phyloP scores from a whole-genome alignment of 2,113 vertebrate genomes.

The Nettapus auritus region DNA sequence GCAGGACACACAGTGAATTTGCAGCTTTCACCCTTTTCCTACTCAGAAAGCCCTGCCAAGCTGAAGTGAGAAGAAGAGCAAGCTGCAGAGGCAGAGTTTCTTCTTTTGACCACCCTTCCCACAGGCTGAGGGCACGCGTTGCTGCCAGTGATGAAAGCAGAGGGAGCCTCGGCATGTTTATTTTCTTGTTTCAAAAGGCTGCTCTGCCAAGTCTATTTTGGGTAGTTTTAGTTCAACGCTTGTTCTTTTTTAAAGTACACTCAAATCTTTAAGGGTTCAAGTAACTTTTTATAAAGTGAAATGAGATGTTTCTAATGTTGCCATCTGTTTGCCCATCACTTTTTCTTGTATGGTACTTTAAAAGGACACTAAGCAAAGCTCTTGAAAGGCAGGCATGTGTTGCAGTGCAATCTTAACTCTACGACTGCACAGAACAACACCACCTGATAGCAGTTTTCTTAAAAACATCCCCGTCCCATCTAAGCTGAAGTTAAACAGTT shows the following conservation, averaged over 20 bases:
- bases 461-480: neutral
- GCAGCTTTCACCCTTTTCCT: neutral
- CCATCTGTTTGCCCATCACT: neutral
- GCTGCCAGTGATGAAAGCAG: neutral
- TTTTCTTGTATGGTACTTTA: neutral
- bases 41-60: neutral
- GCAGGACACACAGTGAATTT: neutral
- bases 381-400: neutral
- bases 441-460: neutral
- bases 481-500: neutral
- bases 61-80: neutral
- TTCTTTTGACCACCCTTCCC: neutral
- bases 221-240: neutral
- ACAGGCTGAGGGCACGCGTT: neutral
- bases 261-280: neutral
- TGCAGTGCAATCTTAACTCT: neutral
- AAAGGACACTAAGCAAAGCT: neutral
- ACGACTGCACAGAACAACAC: neutral
- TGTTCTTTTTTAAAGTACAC: neutral
- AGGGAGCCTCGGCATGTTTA: neutral
- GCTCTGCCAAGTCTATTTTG: neutral
- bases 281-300: neutral
- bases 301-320: neutral
- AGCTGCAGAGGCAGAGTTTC: neutral
- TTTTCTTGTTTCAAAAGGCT: neutral